phyloP scores from a whole-genome alignment of 2,797 vertebrate species.

The Epinephelus awoara region DNA sequence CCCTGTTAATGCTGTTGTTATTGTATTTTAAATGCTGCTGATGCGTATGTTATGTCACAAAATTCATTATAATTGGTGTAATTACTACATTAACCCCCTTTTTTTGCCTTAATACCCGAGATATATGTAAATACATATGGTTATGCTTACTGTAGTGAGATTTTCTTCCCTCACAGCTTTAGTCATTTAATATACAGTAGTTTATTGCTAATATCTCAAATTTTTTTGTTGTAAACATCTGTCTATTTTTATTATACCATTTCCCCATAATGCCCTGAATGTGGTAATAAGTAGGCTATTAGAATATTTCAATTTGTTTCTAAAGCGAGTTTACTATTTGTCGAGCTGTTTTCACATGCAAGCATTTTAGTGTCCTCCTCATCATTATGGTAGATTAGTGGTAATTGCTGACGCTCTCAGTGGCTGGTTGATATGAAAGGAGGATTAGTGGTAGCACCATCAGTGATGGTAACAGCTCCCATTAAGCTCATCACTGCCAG shows the following conservation, averaged over 20 bases:
- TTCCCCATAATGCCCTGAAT: background rate
- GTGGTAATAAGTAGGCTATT: background rate
- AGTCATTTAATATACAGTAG: no score
- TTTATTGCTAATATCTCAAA: background rate
- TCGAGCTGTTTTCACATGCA: background rate
- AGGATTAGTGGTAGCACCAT: background rate
- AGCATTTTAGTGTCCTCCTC: background rate
- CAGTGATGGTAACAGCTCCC: constrained; percentile 5
- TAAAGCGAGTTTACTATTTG: background rate
- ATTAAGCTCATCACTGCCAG: constrained; percentile 12
- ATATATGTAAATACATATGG: no score
- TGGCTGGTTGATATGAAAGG: constrained; percentile 7
- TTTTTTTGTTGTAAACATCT: background rate
- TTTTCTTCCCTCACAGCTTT: background rate
- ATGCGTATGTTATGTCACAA: no score
- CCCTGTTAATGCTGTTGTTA: no score
- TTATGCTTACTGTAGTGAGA: background rate
- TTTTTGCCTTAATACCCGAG: no score
- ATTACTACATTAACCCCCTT: no score
- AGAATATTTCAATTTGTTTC: background rate
- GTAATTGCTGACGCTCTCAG: background rate
- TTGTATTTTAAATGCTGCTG: no score
- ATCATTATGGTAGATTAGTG: background rate
- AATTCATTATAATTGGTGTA: no score
- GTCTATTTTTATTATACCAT: background rate